A percentile compares a stretch with the other conserved stretches of the same genome.
phyloP scores from a whole-genome alignment of 2,888 invertebrate species.

The Drosophila glabriapex region DNA sequence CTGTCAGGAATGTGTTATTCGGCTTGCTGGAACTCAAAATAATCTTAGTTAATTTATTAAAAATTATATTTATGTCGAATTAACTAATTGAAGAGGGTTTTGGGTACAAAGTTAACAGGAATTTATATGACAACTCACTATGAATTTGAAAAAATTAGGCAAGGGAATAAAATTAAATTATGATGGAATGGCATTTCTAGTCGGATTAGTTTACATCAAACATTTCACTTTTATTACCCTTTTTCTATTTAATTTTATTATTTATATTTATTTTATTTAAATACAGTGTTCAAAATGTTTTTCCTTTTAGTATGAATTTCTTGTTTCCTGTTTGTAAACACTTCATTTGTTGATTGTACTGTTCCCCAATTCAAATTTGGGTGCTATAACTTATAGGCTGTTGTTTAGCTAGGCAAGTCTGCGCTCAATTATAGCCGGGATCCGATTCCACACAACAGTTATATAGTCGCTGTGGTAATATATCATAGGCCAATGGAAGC shows the following conservation, averaged over 20 bases:
- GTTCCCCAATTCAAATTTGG: neutral
- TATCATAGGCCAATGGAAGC: constrained; percentile 40
- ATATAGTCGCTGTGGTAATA: constrained; percentile 24
- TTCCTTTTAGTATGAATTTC: neutral
- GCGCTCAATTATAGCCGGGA: constrained; percentile 34
- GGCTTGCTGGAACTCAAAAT: neutral
- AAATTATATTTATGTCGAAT: neutral
- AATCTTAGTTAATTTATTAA: neutral
- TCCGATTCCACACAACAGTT: constrained; percentile 9
- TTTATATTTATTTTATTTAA: neutral
- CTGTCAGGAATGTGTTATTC: constrained; percentile 10
- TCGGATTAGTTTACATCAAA: neutral
- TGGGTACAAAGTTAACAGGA: neutral
- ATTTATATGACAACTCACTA: neutral
- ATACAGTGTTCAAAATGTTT: neutral
- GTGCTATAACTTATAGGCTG: neutral
- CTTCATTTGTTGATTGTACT: neutral
- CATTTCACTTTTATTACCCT: neutral
- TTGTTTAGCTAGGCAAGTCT: neutral
- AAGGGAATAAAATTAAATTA: neutral
- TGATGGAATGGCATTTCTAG: neutral
- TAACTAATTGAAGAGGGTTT: neutral
- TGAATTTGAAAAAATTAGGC: neutral
- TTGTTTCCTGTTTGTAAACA: neutral
- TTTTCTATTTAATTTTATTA: too few relatives aligned